phyloP scores from a whole-genome alignment of 2,113 vertebrate species.

The Otocyon megalotis region DNA sequence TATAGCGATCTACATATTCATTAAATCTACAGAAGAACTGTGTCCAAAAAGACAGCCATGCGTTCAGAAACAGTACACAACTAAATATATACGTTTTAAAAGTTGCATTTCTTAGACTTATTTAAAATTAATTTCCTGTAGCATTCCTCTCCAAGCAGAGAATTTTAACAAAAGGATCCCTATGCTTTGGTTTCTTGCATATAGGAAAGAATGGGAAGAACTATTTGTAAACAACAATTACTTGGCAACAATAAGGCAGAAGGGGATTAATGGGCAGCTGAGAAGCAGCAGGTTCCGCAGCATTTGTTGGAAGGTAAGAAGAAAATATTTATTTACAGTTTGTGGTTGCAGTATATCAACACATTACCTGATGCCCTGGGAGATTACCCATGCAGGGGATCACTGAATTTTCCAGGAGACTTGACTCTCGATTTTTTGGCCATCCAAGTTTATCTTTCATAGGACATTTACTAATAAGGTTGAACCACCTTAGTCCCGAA shows the following conservation, averaged over 20 bases:
- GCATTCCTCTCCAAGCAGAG: slow-evolving; percentile 77
- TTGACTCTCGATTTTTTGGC: slow-evolving; percentile 79
- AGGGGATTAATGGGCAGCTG: slow-evolving; percentile 98
- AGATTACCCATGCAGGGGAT: slow-evolving; percentile 86
- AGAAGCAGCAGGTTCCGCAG: slow-evolving; percentile 95
- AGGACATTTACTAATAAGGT: slow-evolving; percentile 84
- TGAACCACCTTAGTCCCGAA: slow-evolving; percentile 76
- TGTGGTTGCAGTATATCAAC: slow-evolving; percentile 88
- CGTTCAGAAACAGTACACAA: slow-evolving; percentile 87
- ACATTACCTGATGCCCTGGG: slow-evolving; percentile 88
- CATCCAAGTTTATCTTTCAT: slow-evolving; percentile 84
- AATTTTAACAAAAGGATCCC: slow-evolving; percentile 81
- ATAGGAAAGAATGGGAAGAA: slow-evolving; percentile 97
- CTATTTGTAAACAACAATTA: slow-evolving; percentile 99
- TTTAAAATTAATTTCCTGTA: slow-evolving; percentile 82
- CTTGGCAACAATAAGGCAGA: slow-evolving; percentile 97
- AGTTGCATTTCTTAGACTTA: slow-evolving; percentile 85
- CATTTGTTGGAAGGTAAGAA: slow-evolving; percentile 96
- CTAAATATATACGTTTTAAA: slow-evolving; percentile 88
- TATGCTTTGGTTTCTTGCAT: slow-evolving; percentile 86
- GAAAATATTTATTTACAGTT: slow-evolving; percentile 93
- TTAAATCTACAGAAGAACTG: slow-evolving; percentile 91
- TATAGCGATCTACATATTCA: slow-evolving; percentile 93
- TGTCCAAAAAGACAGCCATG: slow-evolving; percentile 92
- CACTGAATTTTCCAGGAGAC: slow-evolving; percentile 85